These are phyloP conservation scores for Melanotus villosus DNA, from an alignment of 2,888 invertebrate species.

Conservation along the genomic window DNA sequence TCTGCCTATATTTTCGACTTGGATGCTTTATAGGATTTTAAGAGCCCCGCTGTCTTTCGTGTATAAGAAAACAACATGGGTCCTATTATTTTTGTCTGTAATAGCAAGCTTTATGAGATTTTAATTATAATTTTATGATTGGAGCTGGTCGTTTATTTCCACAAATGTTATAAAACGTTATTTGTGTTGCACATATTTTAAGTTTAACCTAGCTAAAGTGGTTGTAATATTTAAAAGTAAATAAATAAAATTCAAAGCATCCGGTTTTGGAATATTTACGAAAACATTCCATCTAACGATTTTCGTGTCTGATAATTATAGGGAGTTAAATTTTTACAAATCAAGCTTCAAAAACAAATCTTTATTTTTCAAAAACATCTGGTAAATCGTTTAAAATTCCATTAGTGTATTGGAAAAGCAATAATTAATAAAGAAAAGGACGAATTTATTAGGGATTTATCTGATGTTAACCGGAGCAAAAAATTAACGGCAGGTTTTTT, in stretches of 20 bases:
- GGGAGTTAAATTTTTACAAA: no score
- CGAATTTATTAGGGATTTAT: neutral
- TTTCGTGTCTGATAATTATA: no score
- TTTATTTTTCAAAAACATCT: neutral
- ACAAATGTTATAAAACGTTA: neutral
- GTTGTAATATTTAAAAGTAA: no score
- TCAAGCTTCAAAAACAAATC: neutral
- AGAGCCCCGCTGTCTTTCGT: constrained; percentile 12
- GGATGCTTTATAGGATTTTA: neutral
- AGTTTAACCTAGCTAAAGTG: no score
- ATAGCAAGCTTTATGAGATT: constrained; percentile 13
- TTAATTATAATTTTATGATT: constrained; percentile 18
- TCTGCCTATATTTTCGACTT: constrained; percentile 11
- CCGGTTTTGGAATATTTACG: no score
- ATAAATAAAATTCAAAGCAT: no score
- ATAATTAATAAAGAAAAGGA: constrained; percentile 4
- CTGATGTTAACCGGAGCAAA: neutral
- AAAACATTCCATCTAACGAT: no score
- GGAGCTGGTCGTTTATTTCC: neutral
- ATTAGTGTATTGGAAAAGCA: constrained; percentile 9
- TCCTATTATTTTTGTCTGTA: constrained; percentile 10
- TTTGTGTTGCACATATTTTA: no score
- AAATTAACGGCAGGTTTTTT: constrained; percentile 5
- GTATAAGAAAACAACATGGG: constrained; percentile 13
- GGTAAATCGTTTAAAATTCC: constrained; percentile 5